Conservation (phyloP, 92 coral and sea anemone species). For the Umimayanthus chanpuru region DNA sequence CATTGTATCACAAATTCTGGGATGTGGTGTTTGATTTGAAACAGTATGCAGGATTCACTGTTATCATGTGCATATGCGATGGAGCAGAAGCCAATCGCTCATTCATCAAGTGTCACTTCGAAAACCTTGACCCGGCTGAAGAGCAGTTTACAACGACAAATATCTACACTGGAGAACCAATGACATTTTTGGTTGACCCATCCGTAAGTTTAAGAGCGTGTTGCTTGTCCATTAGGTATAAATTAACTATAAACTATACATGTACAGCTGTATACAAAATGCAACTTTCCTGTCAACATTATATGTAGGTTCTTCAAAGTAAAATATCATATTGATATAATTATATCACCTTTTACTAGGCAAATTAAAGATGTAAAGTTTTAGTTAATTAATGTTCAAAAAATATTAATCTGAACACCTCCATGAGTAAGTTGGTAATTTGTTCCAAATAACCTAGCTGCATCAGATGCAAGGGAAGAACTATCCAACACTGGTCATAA, state of each 20-base stretch:
- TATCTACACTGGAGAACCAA: conserved; percentile 58
- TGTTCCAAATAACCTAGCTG: neutral
- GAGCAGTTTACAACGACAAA: conserved; percentile 49
- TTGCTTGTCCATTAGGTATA: too few relatives aligned
- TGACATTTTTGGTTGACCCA: conserved; percentile 53
- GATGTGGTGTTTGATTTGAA: conserved; percentile 45
- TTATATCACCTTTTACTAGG: too few relatives aligned
- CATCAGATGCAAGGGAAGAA: neutral
- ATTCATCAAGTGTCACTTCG: conserved; percentile 55
- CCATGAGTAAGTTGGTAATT: too few relatives aligned
- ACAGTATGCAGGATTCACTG: conserved; percentile 54
- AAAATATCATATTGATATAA: too few relatives aligned
- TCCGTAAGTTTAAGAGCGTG: conserved; percentile 35
- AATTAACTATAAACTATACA: too few relatives aligned
- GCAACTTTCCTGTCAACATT: too few relatives aligned
- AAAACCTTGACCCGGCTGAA: conserved; percentile 29
- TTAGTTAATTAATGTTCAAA: too few relatives aligned
- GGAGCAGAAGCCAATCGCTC: conserved; percentile 61
- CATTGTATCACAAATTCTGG: conserved; percentile 60
- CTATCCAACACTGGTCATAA: too few relatives aligned
- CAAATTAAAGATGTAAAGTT: neutral
- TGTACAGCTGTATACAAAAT: too few relatives aligned
- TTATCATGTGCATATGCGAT: conserved; percentile 48
- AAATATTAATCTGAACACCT: neutral
- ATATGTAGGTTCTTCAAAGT: too few relatives aligned